Evolutionary conservation across 37 sponge, comb jelly and placozoan genomes (phyloP), one percentile per base, ranked within the genome.

Genomic region (Bolinopsis microptera): DNA sequence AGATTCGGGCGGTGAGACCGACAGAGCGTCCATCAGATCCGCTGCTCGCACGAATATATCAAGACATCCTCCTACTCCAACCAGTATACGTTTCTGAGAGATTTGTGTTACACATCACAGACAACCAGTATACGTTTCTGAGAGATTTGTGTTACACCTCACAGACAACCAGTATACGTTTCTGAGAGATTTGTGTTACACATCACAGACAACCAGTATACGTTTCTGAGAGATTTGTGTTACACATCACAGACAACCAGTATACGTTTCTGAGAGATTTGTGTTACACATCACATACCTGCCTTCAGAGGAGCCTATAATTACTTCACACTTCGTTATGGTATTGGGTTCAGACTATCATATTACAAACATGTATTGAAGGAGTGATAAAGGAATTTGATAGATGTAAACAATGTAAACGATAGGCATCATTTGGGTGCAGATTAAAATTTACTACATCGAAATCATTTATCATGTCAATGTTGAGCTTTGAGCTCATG

Each of bases 11-110:
- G 90, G 90, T 8, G 90, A 39, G 0, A 86, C 30, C 0, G 61
- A 39, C 30, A 86, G 90, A 9, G 61, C 90, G 31, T 86, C 90
- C 25, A 86, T 24, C 61, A 86, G 90, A 34, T 86, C 90, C n/a
- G 36, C 90, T 25, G 90, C 90, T 24, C 90, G n/a, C 3, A 86
- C 90, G 39, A 86, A 86, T 3, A 86, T 48, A n/a, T 86, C 90
- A 24, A 86, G 90, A 41, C 90, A 86, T 39, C 90, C 90, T 9
- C 90, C 90, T 24, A 86, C 48, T 39, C 90, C 90, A 23, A 86
- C 90, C 61, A 86, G 25, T 28, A 86, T 41, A 39, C 90, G 90
- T 86, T 86, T 86, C 90, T 86, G 90, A 40, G 90, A 38, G 74
- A 61, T 9, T 61, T 21, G 9, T 21, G 68, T 21, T 18, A 61